phyloP scores from a whole-genome alignment of 2,113 vertebrate species.

The Petroica traversi region DNA sequence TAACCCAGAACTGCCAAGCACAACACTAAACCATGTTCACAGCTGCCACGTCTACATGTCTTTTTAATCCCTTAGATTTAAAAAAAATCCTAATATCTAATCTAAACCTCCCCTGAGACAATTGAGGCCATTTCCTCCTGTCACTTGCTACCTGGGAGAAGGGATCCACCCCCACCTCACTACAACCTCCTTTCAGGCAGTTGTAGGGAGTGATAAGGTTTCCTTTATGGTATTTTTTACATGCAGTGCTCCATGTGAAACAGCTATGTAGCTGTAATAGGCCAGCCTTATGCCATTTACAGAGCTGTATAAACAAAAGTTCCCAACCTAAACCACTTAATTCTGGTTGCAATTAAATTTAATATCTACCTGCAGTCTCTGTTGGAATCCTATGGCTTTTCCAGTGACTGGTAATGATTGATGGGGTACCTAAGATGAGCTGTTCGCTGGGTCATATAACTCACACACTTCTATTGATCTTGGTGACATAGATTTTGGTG shows the following conservation, averaged over 20 bases:
- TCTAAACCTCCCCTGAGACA: neutral
- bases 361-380: neutral
- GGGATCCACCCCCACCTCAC: neutral
- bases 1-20: neutral
- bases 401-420: neutral
- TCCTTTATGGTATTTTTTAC: neutral
- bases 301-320: neutral
- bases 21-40: neutral
- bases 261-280: neutral
- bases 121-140: neutral
- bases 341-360: neutral
- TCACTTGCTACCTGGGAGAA: neutral
- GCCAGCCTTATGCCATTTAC: neutral
- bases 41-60: neutral
- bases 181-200: neutral
- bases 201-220: neutral
- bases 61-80: neutral
- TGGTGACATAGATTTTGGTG: neutral
- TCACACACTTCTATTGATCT: neutral
- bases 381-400: neutral
- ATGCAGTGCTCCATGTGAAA: neutral
- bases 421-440: neutral
- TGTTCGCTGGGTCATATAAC: neutral
- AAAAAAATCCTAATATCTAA: neutral
- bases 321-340: neutral